Evolutionary conservation across 2,888 invertebrate species (phyloP), one percentile per base, ranked within the genome.

Genomic region (Barypeithes pellucidus): DNA sequence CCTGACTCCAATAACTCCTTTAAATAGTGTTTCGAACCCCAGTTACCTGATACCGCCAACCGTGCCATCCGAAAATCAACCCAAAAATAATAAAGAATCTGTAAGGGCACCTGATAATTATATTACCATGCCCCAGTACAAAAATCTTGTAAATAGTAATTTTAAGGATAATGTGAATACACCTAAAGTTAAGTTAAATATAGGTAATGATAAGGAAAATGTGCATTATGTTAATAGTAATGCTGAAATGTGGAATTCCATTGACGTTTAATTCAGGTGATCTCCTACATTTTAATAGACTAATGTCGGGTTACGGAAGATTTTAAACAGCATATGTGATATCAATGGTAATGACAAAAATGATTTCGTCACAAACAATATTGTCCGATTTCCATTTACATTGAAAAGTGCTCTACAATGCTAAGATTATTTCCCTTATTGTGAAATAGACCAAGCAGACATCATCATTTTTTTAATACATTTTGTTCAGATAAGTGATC

Each of bases 41-140:
- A 81, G 79, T 50, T 86, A 86, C 73, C 82, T 82, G 63, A 77
- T 83, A 12, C 80, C 83, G n/a, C 82, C 84, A 20, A 77, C 77
- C 16, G 75, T 81, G 11, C 18, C 33, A 24, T 72, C 57, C n/a
- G 73, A 74, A 50, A 67, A 72, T 9, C 75, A 73, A n/a, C 61
- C 69, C 16, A 78, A 43, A 65, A 43, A 54, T 45, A 69, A 77
- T 14, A 77, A 78, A 57, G 79, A 75, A 73, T 85, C 82, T 36
- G 77, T 82, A 4, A 83, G 85, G 24, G 5, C 11, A 18, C 33
- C 45, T 22, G 88, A 88, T 76, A 89, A 89, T 84, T 89, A 89
- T 77, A 86, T 89, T 0, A 88, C 88, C 77, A 88, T 89, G 87
- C 88, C 88, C 0, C 85, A 87, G 75, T 87, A 88, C 75, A 88